A percentile compares a stretch with the other conserved stretches of the same genome.
Evolutionary conservation across 2,888 invertebrate genomes (phyloP).

Genomic region (Nomada lathburiana): DNA sequence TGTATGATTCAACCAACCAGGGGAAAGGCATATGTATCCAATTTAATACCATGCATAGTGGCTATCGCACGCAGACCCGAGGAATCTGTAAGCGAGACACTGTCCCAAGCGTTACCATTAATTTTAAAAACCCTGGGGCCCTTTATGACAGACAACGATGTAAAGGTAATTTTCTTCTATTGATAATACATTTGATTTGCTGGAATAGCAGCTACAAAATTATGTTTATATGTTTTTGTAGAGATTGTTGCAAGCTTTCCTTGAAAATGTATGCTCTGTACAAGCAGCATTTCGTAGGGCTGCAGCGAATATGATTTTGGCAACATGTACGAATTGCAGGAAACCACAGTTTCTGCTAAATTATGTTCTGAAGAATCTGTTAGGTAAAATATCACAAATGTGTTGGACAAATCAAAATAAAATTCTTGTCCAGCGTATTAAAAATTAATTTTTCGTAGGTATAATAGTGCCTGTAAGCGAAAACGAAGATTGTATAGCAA

Average conservation of each 20-base stretch:
- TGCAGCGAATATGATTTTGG: slow-evolving; percentile 92
- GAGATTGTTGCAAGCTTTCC: slow-evolving; percentile 87
- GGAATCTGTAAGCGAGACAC: slow-evolving; percentile 89
- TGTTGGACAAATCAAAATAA: neutral
- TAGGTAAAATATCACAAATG: slow-evolving; percentile 83
- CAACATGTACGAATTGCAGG: slow-evolving; percentile 91
- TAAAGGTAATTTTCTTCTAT: slow-evolving; percentile 85
- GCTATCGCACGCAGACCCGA: slow-evolving; percentile 90
- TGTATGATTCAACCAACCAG: slow-evolving; percentile 91
- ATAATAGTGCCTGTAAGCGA: slow-evolving; percentile 58
- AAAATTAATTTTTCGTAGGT: slow-evolving; percentile 54
- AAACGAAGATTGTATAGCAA: slow-evolving; percentile 75
- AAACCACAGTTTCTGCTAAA: slow-evolving; percentile 88
- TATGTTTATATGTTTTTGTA: slow-evolving; percentile 71
- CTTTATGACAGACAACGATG: slow-evolving; percentile 90
- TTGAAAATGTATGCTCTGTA: slow-evolving; percentile 86
- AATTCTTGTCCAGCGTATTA: neutral
- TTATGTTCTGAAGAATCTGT: slow-evolving; percentile 88
- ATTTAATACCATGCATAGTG: slow-evolving; percentile 90
- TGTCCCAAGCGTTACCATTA: slow-evolving; percentile 87
- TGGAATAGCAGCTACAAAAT: neutral
- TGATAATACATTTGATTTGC: neutral
- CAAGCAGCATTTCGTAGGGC: slow-evolving; percentile 92
- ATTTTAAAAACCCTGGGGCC: slow-evolving; percentile 89
- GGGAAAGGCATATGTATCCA: slow-evolving; percentile 91